A percentile compares a stretch with the other conserved stretches of the same genome.
Conservation (phyloP, 1,140 invertebrate species). For the Chymomyza costata region DNA sequence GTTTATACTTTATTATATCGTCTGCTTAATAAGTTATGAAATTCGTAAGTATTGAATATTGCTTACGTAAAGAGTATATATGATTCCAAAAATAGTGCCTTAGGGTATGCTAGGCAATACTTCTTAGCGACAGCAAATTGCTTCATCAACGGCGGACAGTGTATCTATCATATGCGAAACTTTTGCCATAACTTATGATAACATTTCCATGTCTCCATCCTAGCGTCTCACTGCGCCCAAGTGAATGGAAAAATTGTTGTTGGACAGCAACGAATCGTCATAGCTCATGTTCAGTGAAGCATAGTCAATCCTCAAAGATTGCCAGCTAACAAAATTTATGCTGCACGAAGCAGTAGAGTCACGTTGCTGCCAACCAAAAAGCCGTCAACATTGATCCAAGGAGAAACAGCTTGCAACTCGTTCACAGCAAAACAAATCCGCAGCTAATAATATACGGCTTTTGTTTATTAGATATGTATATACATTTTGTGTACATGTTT, state of each 20-base stretch:
- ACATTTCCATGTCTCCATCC: slow-evolving; percentile 56
- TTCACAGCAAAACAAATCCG: slow-evolving; percentile 57
- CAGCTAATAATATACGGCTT: slow-evolving; percentile 71
- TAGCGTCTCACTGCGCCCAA: too few relatives aligned
- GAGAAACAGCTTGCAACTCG: slow-evolving; percentile 43
- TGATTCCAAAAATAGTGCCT: too few relatives aligned
- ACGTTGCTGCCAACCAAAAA: slow-evolving; percentile 11
- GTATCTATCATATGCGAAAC: slow-evolving; percentile 54
- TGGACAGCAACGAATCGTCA: too few relatives aligned
- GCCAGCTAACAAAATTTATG: slow-evolving; percentile 65
- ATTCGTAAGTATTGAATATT: too few relatives aligned
- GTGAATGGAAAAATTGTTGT: too few relatives aligned
- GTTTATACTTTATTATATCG: too few relatives aligned
- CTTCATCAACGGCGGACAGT: too few relatives aligned
- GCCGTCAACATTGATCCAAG: slow-evolving; percentile 17
- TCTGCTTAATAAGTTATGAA: too few relatives aligned
- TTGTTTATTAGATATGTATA: slow-evolving; percentile 73
- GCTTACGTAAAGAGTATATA: too few relatives aligned
- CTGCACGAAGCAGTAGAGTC: slow-evolving; percentile 23
- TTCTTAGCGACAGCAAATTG: too few relatives aligned
- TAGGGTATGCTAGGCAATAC: too few relatives aligned
- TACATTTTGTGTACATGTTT: slow-evolving; percentile 61
- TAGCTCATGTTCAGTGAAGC: slow-evolving; percentile 32
- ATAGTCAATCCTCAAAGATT: slow-evolving; percentile 65
- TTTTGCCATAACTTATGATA: slow-evolving; percentile 67